Evolutionary conservation across 2,113 vertebrate species (phyloP).

Genomic region (Dendropsophus ebraccatus): DNA sequence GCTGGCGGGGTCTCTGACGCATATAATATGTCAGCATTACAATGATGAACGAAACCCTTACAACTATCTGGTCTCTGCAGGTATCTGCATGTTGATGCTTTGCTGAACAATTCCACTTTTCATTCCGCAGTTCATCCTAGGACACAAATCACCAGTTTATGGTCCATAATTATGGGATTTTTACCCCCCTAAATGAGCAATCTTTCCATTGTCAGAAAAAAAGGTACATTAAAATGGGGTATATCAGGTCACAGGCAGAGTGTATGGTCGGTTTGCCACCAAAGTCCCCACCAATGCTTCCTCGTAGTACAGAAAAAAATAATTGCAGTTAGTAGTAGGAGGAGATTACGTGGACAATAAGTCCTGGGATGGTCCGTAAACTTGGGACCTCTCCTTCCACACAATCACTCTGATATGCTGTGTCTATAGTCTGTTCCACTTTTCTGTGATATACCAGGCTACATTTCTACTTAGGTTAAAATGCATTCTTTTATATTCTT

Average conservation of each 20-base stretch:
- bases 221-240: background rate
- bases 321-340: too few species aligned
- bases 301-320: too few species aligned
- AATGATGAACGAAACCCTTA: slow-evolving; percentile 12
- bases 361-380: background rate
- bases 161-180: background rate
- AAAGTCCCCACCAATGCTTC: background rate
- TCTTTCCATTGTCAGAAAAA: background rate
- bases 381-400: too few species aligned
- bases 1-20: slow-evolving; percentile 44
- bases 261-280: background rate
- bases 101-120: slow-evolving; percentile 15
- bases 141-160: slow-evolving; percentile 11
- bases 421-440: too few species aligned
- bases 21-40: background rate
- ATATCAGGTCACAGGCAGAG: background rate
- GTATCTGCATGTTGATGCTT: slow-evolving; percentile 24
- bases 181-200: background rate
- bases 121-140: slow-evolving; percentile 15
- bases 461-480: too few species aligned
- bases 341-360: too few species aligned
- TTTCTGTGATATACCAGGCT: too few species aligned
- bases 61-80: slow-evolving; percentile 9
- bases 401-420: too few species aligned
- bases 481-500: too few species aligned